Evolutionary conservation across 2,888 invertebrate species (phyloP).

Genomic region (Buathra laborator): DNA sequence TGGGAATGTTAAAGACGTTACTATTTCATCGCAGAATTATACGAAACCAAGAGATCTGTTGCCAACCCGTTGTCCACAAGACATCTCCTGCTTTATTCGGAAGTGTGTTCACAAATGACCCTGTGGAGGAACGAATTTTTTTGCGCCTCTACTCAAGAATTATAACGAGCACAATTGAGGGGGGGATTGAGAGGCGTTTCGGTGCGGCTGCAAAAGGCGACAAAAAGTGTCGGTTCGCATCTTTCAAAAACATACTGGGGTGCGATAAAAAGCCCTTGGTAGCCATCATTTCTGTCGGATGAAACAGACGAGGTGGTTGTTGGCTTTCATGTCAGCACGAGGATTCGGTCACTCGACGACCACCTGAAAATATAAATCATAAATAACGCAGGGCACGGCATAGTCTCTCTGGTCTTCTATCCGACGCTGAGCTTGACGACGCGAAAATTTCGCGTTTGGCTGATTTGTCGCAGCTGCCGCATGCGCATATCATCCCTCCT

Average conservation of each 20-base stretch:
- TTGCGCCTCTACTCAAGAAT: conserved; percentile 37
- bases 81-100: conserved; percentile 37
- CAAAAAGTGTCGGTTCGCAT: conserved; percentile 76
- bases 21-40: not conserved
- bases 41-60: not conserved
- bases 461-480: conserved; percentile 75
- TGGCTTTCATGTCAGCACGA: conserved; percentile 50
- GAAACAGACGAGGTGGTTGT: conserved; percentile 66
- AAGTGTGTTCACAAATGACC: conserved; percentile 24
- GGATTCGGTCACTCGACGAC: conserved; percentile 14
- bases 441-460: conserved; percentile 65
- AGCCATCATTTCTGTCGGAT: conserved; percentile 74
- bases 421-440: conserved; percentile 58
- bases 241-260: conserved; percentile 82
- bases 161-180: conserved; percentile 55
- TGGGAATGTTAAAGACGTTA: not conserved
- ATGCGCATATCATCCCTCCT: conserved; percentile 3
- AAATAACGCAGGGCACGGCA: conserved; percentile 48
- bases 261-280: conserved; percentile 70
- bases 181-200: conserved; percentile 52
- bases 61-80: not conserved
- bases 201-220: conserved; percentile 17
- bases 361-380: conserved; percentile 67
- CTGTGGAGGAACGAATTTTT: conserved; percentile 9
- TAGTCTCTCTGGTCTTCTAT: conserved; percentile 39